phyloP scores from a whole-genome alignment of 1,140 invertebrate species.

The Sycophila sp. region DNA sequence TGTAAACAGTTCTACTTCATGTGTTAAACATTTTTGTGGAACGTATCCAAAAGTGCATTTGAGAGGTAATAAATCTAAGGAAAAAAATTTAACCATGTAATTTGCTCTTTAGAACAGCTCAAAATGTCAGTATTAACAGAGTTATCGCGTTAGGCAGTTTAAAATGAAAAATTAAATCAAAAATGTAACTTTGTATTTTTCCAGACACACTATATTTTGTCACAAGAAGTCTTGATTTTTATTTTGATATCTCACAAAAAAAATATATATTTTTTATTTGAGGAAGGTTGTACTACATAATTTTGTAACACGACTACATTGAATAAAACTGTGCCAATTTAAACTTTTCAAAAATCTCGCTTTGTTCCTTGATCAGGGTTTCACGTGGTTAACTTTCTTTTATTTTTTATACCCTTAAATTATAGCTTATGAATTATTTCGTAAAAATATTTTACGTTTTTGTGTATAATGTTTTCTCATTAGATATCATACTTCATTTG shows the following conservation, averaged over 20 bases:
- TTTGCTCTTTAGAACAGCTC: neutral
- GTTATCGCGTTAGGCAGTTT: no score
- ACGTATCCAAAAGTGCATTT: neutral
- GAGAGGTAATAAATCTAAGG: neutral
- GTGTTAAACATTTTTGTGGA: constrained; percentile 15
- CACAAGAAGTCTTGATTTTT: neutral
- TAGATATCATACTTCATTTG: no score
- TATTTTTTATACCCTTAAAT: no score
- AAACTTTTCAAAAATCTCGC: constrained; percentile 21
- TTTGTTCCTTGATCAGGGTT: no score
- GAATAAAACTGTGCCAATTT: constrained; percentile 32
- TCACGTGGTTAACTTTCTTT: no score
- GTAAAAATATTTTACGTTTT: no score
- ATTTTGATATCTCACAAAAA: neutral
- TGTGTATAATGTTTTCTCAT: no score
- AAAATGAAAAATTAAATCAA: no score
- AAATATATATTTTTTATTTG: constrained; percentile 7
- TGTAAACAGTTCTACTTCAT: neutral
- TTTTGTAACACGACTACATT: constrained; percentile 19
- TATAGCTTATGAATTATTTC: no score
- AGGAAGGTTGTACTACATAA: constrained; percentile 13
- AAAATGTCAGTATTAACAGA: neutral
- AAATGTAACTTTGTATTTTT: neutral
- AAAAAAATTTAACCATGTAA: neutral
- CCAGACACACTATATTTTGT: neutral